Conservation (phyloP, 2,797 vertebrate genomes). For the Picus viridis region DNA sequence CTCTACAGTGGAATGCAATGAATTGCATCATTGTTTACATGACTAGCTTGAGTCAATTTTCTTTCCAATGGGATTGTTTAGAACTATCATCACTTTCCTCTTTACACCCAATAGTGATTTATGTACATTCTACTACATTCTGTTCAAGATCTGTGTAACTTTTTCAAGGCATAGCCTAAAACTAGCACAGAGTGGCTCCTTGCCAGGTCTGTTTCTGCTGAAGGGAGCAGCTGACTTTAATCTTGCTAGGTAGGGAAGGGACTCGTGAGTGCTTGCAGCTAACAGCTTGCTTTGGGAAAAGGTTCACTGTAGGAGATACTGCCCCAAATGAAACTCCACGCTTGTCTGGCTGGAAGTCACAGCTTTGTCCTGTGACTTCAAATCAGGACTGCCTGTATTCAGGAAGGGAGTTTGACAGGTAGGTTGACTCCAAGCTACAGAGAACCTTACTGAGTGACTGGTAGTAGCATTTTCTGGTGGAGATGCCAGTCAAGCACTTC, state of each 20-base stretch:
- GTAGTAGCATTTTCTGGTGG: neutral
- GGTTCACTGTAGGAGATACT: accelerated
- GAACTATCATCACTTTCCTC: too few relatives aligned
- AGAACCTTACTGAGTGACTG: neutral
- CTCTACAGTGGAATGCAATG: too few relatives aligned
- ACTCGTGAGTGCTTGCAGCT: neutral
- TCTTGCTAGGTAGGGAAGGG: neutral
- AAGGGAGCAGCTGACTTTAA: neutral
- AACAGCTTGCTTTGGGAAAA: neutral
- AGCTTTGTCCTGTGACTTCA: neutral
- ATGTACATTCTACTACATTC: too few relatives aligned
- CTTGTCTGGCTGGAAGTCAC: neutral
- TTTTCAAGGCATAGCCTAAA: too few relatives aligned
- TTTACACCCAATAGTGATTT: too few relatives aligned
- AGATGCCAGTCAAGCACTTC: neutral
- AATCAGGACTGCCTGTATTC: neutral
- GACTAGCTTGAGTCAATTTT: too few relatives aligned
- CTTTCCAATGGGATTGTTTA: too few relatives aligned
- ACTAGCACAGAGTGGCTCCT: neutral
- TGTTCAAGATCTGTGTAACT: too few relatives aligned
- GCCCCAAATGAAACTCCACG: neutral
- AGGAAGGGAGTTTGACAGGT: neutral
- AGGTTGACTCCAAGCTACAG: accelerated
- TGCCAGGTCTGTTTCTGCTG: neutral
- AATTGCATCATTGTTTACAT: too few relatives aligned